Conservation (phyloP, 2,797 vertebrate genomes). For the Schizopygopsis pylzovi region DNA sequence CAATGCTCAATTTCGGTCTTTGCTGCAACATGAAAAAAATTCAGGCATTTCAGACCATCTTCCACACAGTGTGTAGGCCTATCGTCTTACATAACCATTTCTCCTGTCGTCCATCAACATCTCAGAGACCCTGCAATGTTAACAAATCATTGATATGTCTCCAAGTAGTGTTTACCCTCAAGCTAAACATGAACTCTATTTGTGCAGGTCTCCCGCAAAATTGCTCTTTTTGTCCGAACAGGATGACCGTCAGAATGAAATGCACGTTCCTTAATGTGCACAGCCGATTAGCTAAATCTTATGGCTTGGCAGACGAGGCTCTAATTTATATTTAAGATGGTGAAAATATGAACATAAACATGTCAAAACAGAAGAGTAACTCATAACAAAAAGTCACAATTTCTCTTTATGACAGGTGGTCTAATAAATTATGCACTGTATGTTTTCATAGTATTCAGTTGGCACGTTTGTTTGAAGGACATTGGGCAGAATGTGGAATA, state of each 20-base stretch:
- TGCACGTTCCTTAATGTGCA: background rate
- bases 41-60: background rate
- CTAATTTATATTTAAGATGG: constrained; percentile 18
- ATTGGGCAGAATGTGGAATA: too few species aligned
- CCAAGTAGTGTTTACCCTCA: constrained; percentile 22
- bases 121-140: background rate
- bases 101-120: background rate
- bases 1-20: background rate
- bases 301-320: background rate
- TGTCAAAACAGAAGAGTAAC: constrained; percentile 12
- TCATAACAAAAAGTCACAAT: constrained; percentile 21
- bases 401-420: too few species aligned
- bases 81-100: background rate
- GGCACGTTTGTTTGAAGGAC: too few species aligned
- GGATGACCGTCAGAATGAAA: background rate
- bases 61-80: background rate
- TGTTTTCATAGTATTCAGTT: too few species aligned
- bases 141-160: constrained; percentile 26
- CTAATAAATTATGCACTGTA: too few species aligned
- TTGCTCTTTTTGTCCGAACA: constrained; percentile 7
- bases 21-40: background rate
- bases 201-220: constrained; percentile 41
- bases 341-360: constrained; percentile 30
- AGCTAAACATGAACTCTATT: constrained; percentile 20
- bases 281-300: background rate